phyloP scores from a whole-genome alignment of 2,888 invertebrate genomes.

The Cryptus armator region DNA sequence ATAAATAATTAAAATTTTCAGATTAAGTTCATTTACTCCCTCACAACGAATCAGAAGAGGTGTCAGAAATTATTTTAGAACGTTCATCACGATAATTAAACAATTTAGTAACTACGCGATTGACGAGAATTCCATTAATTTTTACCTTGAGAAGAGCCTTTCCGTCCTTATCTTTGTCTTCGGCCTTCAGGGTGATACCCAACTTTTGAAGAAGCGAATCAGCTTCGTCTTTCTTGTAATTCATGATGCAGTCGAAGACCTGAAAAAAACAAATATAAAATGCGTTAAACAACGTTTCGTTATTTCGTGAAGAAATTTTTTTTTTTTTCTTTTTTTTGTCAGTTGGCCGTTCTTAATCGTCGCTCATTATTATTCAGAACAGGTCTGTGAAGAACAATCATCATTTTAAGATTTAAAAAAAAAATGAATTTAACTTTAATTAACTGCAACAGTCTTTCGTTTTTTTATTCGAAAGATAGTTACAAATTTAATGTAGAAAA shows the following conservation, averaged over 20 bases:
- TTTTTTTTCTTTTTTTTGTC: conserved; percentile 53
- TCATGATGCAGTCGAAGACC: conserved; percentile 94
- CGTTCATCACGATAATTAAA: conserved; percentile 76
- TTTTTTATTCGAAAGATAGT: neutral
- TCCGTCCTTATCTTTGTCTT: conserved; percentile 98
- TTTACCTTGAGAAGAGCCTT: conserved; percentile 96
- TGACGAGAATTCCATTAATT: neutral
- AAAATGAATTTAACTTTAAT: neutral
- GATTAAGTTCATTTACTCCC: conserved; percentile 73
- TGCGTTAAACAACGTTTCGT: conserved; percentile 4
- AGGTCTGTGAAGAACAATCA: conserved; percentile 81
- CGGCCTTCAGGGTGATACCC: conserved; percentile 95
- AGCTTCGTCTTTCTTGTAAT: conserved; percentile 97
- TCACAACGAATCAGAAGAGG: conserved; percentile 83
- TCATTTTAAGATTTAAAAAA: conserved; percentile 70
- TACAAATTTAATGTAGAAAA: too few species aligned
- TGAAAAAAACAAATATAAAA: conserved; percentile 74
- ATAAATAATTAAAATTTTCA: conserved; percentile 68
- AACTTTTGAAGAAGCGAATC: conserved; percentile 95
- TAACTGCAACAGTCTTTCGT: neutral
- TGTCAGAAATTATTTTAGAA: conserved; percentile 82
- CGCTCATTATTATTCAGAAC: conserved; percentile 74
- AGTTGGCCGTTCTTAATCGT: conserved; percentile 73
- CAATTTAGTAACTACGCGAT: neutral
- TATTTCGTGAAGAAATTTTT: neutral